Conservation (phyloP, 2,113 vertebrate species). For the Hippocampus barbouri region DNA sequence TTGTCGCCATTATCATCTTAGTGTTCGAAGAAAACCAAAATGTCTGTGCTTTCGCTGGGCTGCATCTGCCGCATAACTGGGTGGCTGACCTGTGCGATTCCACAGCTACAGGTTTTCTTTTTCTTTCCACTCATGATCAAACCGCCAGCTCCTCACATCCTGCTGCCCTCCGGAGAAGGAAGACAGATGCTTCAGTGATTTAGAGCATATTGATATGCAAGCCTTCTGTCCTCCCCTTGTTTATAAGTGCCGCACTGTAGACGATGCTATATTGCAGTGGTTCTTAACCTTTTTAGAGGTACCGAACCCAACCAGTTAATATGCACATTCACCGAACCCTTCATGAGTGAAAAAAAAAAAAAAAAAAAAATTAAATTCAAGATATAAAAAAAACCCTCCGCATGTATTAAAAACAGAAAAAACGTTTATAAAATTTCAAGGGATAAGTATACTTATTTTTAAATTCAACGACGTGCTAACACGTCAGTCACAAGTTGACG, state of each 20-base stretch:
- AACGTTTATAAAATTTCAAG: too few relatives aligned
- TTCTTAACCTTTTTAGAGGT: too few relatives aligned
- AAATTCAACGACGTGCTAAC: too few relatives aligned
- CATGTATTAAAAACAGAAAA: too few relatives aligned
- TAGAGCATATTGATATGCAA: constrained; percentile 60
- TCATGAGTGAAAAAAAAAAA: too few relatives aligned
- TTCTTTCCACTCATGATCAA: constrained; percentile 40
- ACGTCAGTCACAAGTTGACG: too few relatives aligned
- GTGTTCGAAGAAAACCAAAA: too few relatives aligned
- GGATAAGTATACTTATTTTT: not conserved
- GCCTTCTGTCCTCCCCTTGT: constrained; percentile 28
- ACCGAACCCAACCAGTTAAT: too few relatives aligned
- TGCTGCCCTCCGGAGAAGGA: constrained; percentile 48
- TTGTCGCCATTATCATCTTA: too few relatives aligned
- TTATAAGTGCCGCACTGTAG: constrained; percentile 31
- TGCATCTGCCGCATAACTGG: constrained; percentile 30
- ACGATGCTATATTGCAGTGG: constrained; percentile 3
- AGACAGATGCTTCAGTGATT: constrained; percentile 62
- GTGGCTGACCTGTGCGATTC: constrained; percentile 42
- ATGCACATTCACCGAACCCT: too few relatives aligned
- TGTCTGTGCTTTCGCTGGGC: not conserved
- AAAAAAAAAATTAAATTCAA: too few relatives aligned
- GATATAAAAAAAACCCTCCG: too few relatives aligned
- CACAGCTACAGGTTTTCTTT: constrained; percentile 39
- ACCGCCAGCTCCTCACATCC: constrained; percentile 30